These are phyloP conservation scores for Archocentrus centrarchus DNA, from an alignment of 2,113 vertebrate species.

Conservation along the genomic window DNA sequence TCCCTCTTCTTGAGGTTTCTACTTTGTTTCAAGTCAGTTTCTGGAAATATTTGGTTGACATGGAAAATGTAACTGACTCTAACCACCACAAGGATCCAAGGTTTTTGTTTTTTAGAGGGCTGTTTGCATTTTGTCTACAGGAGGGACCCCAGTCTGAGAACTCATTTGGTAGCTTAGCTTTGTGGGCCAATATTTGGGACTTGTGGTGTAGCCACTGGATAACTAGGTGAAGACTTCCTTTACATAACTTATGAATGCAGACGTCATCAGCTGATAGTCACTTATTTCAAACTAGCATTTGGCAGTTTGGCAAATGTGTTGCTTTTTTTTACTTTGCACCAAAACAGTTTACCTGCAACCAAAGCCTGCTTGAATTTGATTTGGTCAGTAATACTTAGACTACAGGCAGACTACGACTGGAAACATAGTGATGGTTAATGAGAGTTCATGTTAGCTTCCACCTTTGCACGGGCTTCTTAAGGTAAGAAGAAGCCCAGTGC, in stretches of 20 bases:
- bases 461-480: neutral
- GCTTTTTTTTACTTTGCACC: neutral
- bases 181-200: fast-evolving
- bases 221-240: neutral
- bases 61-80: too few relatives aligned
- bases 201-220: too few relatives aligned
- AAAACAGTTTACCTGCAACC: neutral
- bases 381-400: neutral
- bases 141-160: neutral
- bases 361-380: neutral
- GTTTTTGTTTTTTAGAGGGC: neutral
- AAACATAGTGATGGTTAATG: neutral
- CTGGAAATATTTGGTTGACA: too few relatives aligned
- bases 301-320: too few relatives aligned
- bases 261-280: neutral
- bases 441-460: neutral
- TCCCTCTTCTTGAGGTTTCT: too few relatives aligned
- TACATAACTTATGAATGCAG: neutral
- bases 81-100: too few relatives aligned
- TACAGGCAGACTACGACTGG: neutral
- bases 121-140: neutral
- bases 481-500: neutral
- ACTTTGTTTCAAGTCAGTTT: too few relatives aligned
- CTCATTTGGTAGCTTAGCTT: neutral
- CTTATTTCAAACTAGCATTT: neutral